Evolutionary conservation across 2,113 vertebrate genomes (phyloP), one percentile per base, ranked within the genome.

Genomic region (Microcebus ravelobensis): DNA sequence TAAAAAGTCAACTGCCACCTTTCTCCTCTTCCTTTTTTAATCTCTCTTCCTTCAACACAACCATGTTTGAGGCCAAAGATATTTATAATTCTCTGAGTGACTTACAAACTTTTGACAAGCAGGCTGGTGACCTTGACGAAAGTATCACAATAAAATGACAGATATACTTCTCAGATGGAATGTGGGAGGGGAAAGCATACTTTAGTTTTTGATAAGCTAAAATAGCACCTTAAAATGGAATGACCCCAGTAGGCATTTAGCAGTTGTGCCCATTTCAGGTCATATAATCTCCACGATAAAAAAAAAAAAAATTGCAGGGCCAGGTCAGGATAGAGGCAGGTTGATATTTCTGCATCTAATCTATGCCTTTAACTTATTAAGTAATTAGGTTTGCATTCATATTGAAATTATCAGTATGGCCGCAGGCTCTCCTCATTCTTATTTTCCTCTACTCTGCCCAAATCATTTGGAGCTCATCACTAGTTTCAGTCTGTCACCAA

Each of bases 151-250:
- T 84, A 80, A 52, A 45, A 65, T 31, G 45, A 77, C 74, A 94
- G n/a, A 91, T 82, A 82, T 6, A 95, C 50, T 59, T 80, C 76
- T 87, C 77, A 70, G 82, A 52, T 71, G 82, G 76, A 94, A 85
- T 68, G 31, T 96, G 76, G 81, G 84, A 85, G 25, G n/a, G 39
- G 67, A 86, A 8, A 85, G 50, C 25, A 70, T 50, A n/a, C 27
- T 80, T 73, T 79, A 91, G 63, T 48, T 76, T 93, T 95, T 95
- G 94, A 59, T 95, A 88, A 94, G 48, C 71, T 90, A 85, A 94
- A 94, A 74, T 84, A 90, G 80, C 21, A 92, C 76, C 39, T 95
- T 89, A 71, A 63, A 93, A 92, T 77, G 18, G 10, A 93, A 61
- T 70, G 50, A 55, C 4, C n/a, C 13, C 39, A 71, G 34, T 4